phyloP scores from a whole-genome alignment of 2,797 vertebrate genomes.

The Coranthus polyacanthus region DNA sequence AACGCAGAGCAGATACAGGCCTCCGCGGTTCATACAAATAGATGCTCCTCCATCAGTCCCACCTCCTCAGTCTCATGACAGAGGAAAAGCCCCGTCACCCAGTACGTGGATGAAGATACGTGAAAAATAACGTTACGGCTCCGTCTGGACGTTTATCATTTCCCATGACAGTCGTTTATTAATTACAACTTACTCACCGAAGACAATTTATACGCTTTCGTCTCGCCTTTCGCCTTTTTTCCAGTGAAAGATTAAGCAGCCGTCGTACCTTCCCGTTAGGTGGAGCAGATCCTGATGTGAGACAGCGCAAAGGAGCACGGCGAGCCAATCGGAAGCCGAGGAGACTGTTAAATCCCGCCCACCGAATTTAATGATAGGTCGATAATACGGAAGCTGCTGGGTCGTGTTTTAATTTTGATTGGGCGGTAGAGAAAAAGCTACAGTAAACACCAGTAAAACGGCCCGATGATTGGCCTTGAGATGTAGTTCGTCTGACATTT shows the following conservation, averaged over 20 bases:
- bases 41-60: constrained; percentile 66
- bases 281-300: constrained; percentile 29
- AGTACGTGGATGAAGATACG: constrained; percentile 1
- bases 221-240: constrained; percentile 64
- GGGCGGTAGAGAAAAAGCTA: constrained; percentile 21
- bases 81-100: constrained; percentile 58
- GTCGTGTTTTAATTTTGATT: constrained; percentile 59
- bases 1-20: constrained; percentile 28
- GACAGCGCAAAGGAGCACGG: not conserved
- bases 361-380: constrained; percentile 48
- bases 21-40: constrained; percentile 29
- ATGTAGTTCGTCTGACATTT: constrained; percentile 77
- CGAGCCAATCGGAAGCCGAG: constrained; percentile 69
- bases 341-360: constrained; percentile 36
- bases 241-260: constrained; percentile 61
- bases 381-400: constrained; percentile 52
- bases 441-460: constrained; percentile 60
- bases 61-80: constrained; percentile 81
- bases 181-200: constrained; percentile 63
- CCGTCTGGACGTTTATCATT: fast-evolving
- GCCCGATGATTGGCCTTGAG: constrained; percentile 66
- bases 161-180: fast-evolving
- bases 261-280: constrained; percentile 77
- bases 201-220: constrained; percentile 29
- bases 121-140: not conserved